These are phyloP conservation scores for Hemicentrotus pulcherrimus DNA, from an alignment of 35 echinoderm and acorn worm species.

Conservation along the genomic window DNA sequence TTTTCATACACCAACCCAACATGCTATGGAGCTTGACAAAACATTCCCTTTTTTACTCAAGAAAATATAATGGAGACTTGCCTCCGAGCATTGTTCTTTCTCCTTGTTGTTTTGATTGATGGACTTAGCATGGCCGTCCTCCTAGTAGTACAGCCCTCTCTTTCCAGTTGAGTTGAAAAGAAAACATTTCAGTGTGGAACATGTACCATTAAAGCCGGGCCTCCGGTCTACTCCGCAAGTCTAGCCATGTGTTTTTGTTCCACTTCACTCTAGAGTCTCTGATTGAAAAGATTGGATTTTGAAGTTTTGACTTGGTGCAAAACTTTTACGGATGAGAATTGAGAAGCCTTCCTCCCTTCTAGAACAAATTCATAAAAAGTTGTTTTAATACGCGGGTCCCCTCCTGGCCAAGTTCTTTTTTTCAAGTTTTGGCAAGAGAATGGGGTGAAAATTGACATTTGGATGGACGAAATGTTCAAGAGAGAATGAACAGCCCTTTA, in stretches of 20 bases:
- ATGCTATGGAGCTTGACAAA: background rate
- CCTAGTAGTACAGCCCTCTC: background rate
- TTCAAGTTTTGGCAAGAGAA: background rate
- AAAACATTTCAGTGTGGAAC: background rate
- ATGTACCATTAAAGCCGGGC: background rate
- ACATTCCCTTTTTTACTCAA: background rate
- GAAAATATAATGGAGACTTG: background rate
- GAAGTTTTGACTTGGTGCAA: background rate
- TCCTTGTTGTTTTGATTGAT: background rate
- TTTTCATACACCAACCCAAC: background rate
- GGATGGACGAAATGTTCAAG: too few species aligned
- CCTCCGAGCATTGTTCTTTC: background rate
- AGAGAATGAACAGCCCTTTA: too few species aligned
- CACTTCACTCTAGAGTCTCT: background rate
- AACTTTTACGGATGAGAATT: background rate
- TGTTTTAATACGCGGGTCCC: background rate
- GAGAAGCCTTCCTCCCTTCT: background rate
- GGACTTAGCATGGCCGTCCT: background rate
- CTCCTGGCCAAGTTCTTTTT: background rate
- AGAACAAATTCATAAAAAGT: background rate
- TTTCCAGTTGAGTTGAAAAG: conserved; percentile 11
- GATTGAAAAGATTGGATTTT: background rate
- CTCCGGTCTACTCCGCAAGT: background rate
- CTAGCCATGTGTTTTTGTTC: background rate
- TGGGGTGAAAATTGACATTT: background rate